These are phyloP conservation scores for Hydraecia micacea DNA, from an alignment of 2,888 invertebrate species.

Conservation along the genomic window DNA sequence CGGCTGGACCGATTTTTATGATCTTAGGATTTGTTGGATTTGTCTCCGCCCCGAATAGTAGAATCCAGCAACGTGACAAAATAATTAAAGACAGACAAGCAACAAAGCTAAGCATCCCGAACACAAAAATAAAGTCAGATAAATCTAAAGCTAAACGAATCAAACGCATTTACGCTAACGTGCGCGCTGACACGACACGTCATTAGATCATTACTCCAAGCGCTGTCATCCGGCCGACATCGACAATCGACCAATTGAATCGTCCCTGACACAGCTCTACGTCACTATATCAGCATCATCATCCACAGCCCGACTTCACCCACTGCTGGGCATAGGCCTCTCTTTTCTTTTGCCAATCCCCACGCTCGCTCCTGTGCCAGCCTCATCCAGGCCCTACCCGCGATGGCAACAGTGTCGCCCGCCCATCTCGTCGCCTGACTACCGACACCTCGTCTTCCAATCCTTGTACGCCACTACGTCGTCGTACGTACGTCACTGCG, in stretches of 20 bases:
- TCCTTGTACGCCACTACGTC: not conserved
- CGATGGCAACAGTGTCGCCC: too few species aligned
- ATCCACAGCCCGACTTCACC: not conserved
- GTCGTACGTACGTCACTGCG: not conserved
- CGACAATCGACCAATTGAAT: constrained; percentile 67
- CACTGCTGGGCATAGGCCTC: not conserved
- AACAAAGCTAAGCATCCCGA: not conserved
- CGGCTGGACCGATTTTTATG: too few species aligned
- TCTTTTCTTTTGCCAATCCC: too few species aligned
- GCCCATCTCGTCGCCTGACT: not conserved
- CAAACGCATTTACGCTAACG: constrained; percentile 41
- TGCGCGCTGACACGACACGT: constrained; percentile 59
- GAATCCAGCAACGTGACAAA: not conserved
- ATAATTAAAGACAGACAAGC: not conserved
- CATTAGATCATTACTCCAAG: constrained; percentile 68
- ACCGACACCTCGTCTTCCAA: not conserved
- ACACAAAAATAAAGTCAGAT: not conserved
- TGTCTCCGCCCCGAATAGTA: too few species aligned
- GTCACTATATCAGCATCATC: constrained; percentile 15
- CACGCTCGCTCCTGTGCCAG: not conserved
- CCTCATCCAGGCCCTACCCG: not conserved
- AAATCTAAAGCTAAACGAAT: constrained; percentile 17
- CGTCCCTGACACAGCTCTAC: constrained; percentile 47
- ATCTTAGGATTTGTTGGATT: too few species aligned
- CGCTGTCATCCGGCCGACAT: constrained; percentile 71